Conservation (phyloP, 2,797 vertebrate species). For the Choloepus didactylus region DNA sequence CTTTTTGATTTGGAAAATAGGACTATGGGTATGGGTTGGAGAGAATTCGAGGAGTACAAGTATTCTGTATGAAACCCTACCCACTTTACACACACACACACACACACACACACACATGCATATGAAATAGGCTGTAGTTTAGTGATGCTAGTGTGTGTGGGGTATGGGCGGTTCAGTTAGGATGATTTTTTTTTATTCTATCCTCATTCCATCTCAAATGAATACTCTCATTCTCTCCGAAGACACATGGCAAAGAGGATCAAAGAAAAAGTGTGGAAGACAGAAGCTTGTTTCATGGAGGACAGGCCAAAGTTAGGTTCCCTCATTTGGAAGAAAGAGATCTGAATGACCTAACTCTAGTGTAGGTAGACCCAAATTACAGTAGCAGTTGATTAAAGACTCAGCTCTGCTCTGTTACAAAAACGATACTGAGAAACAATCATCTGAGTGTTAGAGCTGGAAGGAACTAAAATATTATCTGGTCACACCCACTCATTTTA, state of each 20-base stretch:
- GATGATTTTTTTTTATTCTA: neutral
- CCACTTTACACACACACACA: neutral
- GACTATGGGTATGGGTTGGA: neutral
- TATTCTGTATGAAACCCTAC: neutral
- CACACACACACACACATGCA: neutral
- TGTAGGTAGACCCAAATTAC: neutral
- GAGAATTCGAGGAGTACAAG: neutral
- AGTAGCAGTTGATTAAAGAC: neutral
- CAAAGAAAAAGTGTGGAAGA: neutral
- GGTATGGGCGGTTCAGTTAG: neutral
- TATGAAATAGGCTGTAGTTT: neutral
- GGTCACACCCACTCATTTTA: neutral
- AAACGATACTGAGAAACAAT: neutral
- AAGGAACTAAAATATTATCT: neutral
- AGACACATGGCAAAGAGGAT: neutral
- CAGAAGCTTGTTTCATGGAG: neutral
- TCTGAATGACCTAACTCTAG: neutral
- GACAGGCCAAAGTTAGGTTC: neutral
- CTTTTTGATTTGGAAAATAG: neutral
- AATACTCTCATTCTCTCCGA: neutral
- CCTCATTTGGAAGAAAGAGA: neutral
- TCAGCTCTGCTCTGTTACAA: neutral
- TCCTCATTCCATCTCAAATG: neutral
- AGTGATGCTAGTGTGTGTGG: accelerated
- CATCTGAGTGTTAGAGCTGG: neutral